Conservation (phyloP, 2,797 vertebrate species). For the Scarus forsteni region DNA sequence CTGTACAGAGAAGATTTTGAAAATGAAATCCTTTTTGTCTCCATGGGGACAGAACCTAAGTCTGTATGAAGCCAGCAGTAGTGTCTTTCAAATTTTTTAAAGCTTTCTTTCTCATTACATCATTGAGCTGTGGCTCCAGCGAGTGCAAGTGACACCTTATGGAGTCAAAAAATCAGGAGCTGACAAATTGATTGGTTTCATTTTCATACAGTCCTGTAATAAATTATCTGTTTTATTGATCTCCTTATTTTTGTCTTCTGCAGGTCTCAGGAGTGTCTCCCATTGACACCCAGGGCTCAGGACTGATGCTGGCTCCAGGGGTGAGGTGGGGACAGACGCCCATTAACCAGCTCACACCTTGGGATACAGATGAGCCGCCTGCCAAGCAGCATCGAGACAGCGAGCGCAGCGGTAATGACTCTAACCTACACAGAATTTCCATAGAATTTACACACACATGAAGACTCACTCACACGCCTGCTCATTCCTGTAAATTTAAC, state of each 20-base stretch:
- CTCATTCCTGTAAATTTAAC: conserved; percentile 7
- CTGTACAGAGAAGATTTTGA: no score
- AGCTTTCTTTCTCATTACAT: no score
- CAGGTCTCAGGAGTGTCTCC: conserved; percentile 95
- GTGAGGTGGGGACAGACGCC: conserved; percentile 99
- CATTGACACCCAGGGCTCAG: conserved; percentile 92
- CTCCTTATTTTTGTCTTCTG: neutral
- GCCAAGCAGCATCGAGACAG: conserved; percentile 95
- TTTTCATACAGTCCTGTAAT: neutral
- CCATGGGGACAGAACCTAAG: no score
- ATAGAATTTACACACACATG: neutral
- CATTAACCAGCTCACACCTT: conserved; percentile 98
- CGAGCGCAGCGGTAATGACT: conserved; percentile 90
- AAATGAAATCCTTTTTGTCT: no score
- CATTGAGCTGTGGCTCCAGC: no score
- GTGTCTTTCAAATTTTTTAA: no score
- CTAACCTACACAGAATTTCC: conserved; percentile 7
- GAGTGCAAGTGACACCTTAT: no score
- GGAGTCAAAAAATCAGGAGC: no score
- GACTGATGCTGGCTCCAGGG: conserved; percentile 91
- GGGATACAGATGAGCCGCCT: conserved; percentile 98
- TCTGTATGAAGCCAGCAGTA: no score
- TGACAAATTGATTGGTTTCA: no score
- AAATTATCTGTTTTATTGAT: conserved; percentile 22
- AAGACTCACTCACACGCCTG: neutral